Base-by-base conservation (phyloP, 1,140 invertebrate species). In the Drosophila fuyamai region DNA sequence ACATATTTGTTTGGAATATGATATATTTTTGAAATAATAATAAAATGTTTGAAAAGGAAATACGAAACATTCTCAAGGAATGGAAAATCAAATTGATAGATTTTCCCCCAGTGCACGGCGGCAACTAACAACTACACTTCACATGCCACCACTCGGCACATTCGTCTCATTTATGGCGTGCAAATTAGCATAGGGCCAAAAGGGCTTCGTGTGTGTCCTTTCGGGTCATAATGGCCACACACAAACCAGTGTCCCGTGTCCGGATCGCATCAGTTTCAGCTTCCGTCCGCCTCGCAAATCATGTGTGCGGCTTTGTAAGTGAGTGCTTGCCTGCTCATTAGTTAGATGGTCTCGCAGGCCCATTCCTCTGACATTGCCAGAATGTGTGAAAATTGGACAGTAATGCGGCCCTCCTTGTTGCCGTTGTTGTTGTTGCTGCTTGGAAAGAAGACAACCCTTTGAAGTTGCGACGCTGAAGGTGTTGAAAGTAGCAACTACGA, bases 161-260 rank as follows among this genome's bases (percentile, higher is more conserved):
- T 88, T 89, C 83, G 83, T 84, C 88, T 78, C 84, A 90, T 89
- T 89, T 90, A 89, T 90, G 85, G 85, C 77, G 76, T 90, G 84
- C 85, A 89, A 89, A 89, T 89, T 90, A 89, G 85, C 84, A 89
- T 81, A 76, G 43, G 57, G 76, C 83, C 79, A 58, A 59, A 58
- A 71, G 78, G 76, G 63, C 84, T 66, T 89, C 84, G 79, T 88
- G 83, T 89, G 84, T 88, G 83, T 86, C 83, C 79, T 84, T 84
- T 63, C 43, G 57, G 56, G 27, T 32, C 56, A 46, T 27, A 29
- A 10, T 40, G 67, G 57, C 61, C 44, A 62, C 61, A 70, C 76
- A 72, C 65, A 18, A 36, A 51, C 16, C 23, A 35, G n/a, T 23
- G 27, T 7, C 9, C 23, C 68, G 27, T 54, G 36, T 56, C 53